Base-by-base conservation (phyloP, 2,797 vertebrate genomes). In the Borostomias antarcticus region DNA sequence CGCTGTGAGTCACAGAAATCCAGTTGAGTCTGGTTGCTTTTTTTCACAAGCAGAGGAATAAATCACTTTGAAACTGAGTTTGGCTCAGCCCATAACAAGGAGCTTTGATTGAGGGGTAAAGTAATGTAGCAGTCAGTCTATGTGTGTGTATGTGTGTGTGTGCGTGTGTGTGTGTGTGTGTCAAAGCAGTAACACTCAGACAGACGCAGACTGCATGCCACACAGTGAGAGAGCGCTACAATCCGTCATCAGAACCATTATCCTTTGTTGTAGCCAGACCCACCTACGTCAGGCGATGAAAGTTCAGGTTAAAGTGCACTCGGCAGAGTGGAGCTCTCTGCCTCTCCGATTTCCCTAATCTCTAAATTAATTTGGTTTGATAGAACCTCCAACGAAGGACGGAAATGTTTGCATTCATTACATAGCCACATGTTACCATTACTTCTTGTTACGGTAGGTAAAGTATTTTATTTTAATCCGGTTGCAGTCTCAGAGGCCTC, bases 181-280 rank as follows among this genome's bases (percentile, higher is more conserved):
- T 72, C 32, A 57, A 47, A 75, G 79, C 69, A 79, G 79, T 35
- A 73, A 72, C 62, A 79, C 72, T 77, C 76, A 74, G 83, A 70
- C 21, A 83, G 85, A 77, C 69, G 73, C 75, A 82, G 77, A 81
- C 85, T 74, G 88, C 88, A 88, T 86, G 81, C 89, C 91, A 86
- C 89, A 88, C 90, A 89, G 89, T 75, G 81, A 79, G 78, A 70
- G 82, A 85, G 82, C 85, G 75, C 67, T 26, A 69, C 61, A 62
- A 88, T 95, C 94, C 75, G 53, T 95, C 93, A 89, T 68, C 94
- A 87, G 81, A 75, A 84, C 89, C 91, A 93, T 94, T 94, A 94
- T 91, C 90, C 88, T 92, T 91, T 90, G 88, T 88, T 85, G 80
- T 80, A 90, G 86, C 81, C 88, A 86, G 92, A 92, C 85, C 87